Base-by-base conservation (phyloP, 2,797 vertebrate genomes). In the Melopsittacus undulatus region DNA sequence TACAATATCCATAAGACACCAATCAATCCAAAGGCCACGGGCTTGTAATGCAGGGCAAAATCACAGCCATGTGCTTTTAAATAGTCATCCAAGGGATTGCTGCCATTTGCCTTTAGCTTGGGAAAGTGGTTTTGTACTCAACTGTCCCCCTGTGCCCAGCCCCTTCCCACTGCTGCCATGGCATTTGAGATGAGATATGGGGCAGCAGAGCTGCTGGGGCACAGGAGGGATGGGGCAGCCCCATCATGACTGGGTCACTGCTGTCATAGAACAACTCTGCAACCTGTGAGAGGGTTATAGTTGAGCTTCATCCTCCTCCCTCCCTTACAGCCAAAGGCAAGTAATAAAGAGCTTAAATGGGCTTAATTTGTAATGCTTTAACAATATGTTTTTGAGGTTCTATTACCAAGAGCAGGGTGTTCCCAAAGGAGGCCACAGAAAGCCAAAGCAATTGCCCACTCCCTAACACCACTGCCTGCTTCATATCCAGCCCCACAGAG, bases 1-100 rank as follows among this genome's bases (percentile, higher is more conserved):
- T 42, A 9, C 22, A 6, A 40, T 14, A 24, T 7, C 74, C 3
- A 0, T 1, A 66, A 57, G 14, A 4, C 48, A 0, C 22, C 4
- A 48, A 38, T 16, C 18, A 20, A n/a, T 24, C 66, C 54, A 7
- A n/a, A 73, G 75, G 70, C 79, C 32, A 29, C 1, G 4, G 54
- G 62, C 42, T 63, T 22, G 61, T 10, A 54, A 64, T 18, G 1
- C 70, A 21, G 73, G 54, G 56, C 78, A n/a, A 29, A 30, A 23
- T 4, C 52, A 8, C 48, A 45, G 42, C 61, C 21, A 0, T 0
- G 29, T 4, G 15, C 56, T 10, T 46, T 64, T 51, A 8, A 45
- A 45, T 1, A 11, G 2, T 20, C 75, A 20, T 0, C 32, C 81
- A 12, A 59, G 27, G 3, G 32, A 45, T 7, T 1, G 2, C 73